These are phyloP conservation scores for Nothocercus julius DNA, from an alignment of 2,113 vertebrate species.

Conservation along the genomic window DNA sequence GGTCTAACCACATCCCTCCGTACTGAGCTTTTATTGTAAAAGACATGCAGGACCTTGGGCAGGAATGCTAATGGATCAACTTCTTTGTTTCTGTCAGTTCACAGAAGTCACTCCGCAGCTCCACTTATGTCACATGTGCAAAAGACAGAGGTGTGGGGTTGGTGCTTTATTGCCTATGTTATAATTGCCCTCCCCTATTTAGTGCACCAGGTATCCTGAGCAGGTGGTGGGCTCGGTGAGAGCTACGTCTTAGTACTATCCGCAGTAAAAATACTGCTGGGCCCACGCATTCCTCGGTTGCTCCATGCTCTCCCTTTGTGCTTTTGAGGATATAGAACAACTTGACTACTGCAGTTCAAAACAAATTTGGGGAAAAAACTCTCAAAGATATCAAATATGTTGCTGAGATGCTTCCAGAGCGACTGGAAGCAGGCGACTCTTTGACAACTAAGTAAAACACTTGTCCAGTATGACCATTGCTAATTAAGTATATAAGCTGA, in stretches of 20 bases:
- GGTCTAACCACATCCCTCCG: not conserved
- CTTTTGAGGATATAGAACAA: not conserved
- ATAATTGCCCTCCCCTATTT: fast-evolving
- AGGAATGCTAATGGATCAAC: not conserved
- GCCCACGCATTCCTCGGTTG: not conserved
- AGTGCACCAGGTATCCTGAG: not conserved
- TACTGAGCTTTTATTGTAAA: not conserved
- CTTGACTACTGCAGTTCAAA: not conserved
- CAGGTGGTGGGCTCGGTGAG: fast-evolving
- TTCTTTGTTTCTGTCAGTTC: fast-evolving
- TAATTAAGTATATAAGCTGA: not conserved
- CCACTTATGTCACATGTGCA: fast-evolving
- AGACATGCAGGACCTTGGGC: not conserved
- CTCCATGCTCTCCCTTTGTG: not conserved
- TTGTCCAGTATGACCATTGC: not conserved
- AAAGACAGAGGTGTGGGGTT: not conserved
- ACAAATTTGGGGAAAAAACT: not conserved
- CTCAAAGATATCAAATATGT: not conserved
- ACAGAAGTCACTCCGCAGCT: not conserved
- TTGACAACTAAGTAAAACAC: not conserved
- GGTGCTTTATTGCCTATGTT: not conserved
- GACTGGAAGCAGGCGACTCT: not conserved
- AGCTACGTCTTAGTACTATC: not conserved
- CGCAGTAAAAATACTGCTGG: not conserved
- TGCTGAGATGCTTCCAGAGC: not conserved